Percentiles rank a stretch among this genome's conserved stretches.
phyloP scores from a whole-genome alignment of 2,797 vertebrate genomes.

The Crypturellus tataupa region DNA sequence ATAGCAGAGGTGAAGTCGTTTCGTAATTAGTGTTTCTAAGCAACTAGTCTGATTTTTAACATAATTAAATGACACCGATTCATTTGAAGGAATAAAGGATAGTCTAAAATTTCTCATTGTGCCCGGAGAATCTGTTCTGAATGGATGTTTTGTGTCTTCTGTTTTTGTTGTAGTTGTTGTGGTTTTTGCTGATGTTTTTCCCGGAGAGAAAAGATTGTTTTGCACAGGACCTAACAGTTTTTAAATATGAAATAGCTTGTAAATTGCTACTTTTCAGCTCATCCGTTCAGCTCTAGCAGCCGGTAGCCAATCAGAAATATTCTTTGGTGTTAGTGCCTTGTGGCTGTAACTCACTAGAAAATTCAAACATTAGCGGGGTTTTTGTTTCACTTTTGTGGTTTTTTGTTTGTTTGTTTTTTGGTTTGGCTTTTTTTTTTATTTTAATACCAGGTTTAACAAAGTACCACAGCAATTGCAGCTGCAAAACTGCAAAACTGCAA shows the following conservation, averaged over 20 bases:
- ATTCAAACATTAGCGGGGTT: conserved; percentile 76
- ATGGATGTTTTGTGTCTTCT: conserved; percentile 5
- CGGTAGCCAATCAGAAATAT: conserved; percentile 79
- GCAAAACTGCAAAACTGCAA: conserved; percentile 58
- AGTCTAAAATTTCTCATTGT: conserved; percentile 3
- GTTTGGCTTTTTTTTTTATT: neutral
- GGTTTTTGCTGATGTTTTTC: conserved; percentile 22
- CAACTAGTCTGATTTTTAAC: conserved; percentile 30
- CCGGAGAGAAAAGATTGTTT: conserved; percentile 64
- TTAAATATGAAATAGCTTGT: conserved; percentile 79
- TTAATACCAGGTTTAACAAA: conserved; percentile 51
- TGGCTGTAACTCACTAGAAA: conserved; percentile 73
- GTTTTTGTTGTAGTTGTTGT: neutral
- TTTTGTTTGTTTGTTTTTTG: neutral
- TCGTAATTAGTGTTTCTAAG: conserved; percentile 68
- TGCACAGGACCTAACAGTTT: conserved; percentile 75
- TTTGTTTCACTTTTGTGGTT: conserved; percentile 53
- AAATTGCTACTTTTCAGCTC: conserved; percentile 76
- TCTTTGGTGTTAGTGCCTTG: conserved; percentile 69
- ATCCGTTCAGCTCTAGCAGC: conserved; percentile 71
- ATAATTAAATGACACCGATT: conserved; percentile 22
- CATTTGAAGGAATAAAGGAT: conserved; percentile 11
- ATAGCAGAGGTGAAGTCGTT: conserved; percentile 52
- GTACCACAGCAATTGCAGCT: conserved; percentile 38
- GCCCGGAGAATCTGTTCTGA: neutral